phyloP scores from a whole-genome alignment of 2,797 vertebrate species.

The Melanotaenia parkinsoni region DNA sequence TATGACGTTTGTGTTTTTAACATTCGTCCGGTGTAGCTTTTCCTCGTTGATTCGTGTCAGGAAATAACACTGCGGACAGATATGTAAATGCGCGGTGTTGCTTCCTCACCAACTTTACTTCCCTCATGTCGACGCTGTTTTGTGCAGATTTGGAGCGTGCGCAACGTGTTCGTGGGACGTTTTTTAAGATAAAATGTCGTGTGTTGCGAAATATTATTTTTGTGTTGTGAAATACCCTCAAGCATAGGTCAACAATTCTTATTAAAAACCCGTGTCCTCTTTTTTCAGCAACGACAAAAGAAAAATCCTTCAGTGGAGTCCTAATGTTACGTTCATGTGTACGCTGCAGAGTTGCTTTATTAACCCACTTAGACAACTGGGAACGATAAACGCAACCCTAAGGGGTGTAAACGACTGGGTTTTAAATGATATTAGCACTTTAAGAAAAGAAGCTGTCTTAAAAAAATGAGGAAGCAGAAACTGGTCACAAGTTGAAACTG shows the following conservation, averaged over 20 bases:
- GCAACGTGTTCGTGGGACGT: neutral
- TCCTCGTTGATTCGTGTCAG: neutral
- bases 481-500: constrained; percentile 6
- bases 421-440: too few relatives aligned
- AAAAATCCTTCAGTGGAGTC: neutral
- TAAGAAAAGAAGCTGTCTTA: neutral
- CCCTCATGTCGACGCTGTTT: constrained; percentile 20
- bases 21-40: neutral
- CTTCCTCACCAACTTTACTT: neutral
- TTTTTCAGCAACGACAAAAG: neutral
- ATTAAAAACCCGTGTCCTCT: neutral
- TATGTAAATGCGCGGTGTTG: neutral
- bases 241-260: too few relatives aligned
- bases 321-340: neutral
- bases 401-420: neutral
- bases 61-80: neutral
- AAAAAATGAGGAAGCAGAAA: neutral
- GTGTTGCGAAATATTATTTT: constrained; percentile 11
- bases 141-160: neutral
- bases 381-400: neutral
- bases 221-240: too few relatives aligned
- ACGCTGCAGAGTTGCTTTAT: neutral
- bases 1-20: neutral
- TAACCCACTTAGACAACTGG: neutral
- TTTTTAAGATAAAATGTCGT: neutral